phyloP scores from a whole-genome alignment of 1,140 invertebrate genomes.

The Zeugodacus cucurbitae region DNA sequence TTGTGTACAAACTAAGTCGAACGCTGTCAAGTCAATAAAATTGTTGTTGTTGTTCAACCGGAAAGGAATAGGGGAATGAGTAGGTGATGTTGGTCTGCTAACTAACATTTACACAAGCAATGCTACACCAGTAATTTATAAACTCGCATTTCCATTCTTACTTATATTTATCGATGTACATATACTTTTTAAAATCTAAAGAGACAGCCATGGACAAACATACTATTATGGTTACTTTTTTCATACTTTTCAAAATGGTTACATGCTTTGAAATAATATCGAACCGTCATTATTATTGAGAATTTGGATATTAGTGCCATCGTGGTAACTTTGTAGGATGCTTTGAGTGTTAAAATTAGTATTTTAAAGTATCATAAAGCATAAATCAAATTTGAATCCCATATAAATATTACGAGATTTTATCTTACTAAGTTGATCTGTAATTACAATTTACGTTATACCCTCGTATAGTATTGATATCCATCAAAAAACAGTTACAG shows the following conservation, averaged over 20 bases:
- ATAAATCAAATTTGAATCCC: too few relatives aligned
- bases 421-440: too few relatives aligned
- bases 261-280: neutral
- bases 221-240: neutral
- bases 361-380: too few relatives aligned
- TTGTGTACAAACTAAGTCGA: neutral
- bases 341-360: too few relatives aligned
- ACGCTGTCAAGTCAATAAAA: neutral
- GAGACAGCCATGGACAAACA: neutral
- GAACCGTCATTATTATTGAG: too few relatives aligned
- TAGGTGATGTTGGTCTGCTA: conserved; percentile 54
- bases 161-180: neutral
- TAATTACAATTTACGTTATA: too few relatives aligned
- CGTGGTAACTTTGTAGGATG: too few relatives aligned
- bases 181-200: neutral
- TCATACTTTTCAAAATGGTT: neutral
- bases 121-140: neutral
- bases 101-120: conserved; percentile 55
- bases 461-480: too few relatives aligned
- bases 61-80: conserved; percentile 10
- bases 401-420: too few relatives aligned
- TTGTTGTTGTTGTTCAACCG: conserved; percentile 15
- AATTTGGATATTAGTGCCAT: too few relatives aligned
- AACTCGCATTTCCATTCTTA: neutral
- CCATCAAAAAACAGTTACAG: too few relatives aligned